Percentiles rank a stretch among this genome's conserved stretches.
phyloP scores from a whole-genome alignment of 1,140 invertebrate genomes.

The Campodea augens region DNA sequence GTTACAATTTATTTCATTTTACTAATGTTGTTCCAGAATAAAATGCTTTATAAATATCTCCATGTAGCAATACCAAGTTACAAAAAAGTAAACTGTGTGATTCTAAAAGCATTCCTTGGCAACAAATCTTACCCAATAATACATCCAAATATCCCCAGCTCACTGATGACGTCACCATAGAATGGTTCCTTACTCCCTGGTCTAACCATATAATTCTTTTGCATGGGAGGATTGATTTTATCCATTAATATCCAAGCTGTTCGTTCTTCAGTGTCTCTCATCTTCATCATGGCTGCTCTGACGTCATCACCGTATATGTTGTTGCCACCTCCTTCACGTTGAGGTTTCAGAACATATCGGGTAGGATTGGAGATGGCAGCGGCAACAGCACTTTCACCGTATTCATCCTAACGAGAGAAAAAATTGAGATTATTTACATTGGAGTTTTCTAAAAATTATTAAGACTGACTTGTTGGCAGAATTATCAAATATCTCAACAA shows the following conservation, averaged over 20 bases:
- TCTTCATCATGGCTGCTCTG: constrained; percentile 35
- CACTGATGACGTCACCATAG: constrained; percentile 49
- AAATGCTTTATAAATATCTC: constrained; percentile 1
- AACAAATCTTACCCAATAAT: constrained; percentile 52
- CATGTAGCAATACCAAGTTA: neutral
- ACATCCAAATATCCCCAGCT: constrained; percentile 87
- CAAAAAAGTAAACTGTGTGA: neutral
- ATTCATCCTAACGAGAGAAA: constrained; percentile 33
- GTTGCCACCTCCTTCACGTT: constrained; percentile 92
- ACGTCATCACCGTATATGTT: constrained; percentile 85
- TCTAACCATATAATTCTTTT: constrained; percentile 60
- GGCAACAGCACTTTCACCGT: constrained; percentile 54
- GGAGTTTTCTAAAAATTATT: too few species aligned
- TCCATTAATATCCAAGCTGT: constrained; percentile 92
- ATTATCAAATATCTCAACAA: too few species aligned
- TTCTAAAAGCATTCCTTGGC: neutral
- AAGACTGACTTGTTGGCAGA: too few species aligned
- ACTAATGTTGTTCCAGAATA: neutral
- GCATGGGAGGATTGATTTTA: constrained; percentile 53
- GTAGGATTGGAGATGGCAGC: constrained; percentile 63
- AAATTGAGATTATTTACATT: too few species aligned
- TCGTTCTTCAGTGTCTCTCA: constrained; percentile 44
- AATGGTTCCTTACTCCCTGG: constrained; percentile 23
- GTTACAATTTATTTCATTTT: neutral
- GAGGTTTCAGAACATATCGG: constrained; percentile 87